Base-by-base conservation (phyloP, 2,888 invertebrate genomes). In the Zele albiditarsus region DNA sequence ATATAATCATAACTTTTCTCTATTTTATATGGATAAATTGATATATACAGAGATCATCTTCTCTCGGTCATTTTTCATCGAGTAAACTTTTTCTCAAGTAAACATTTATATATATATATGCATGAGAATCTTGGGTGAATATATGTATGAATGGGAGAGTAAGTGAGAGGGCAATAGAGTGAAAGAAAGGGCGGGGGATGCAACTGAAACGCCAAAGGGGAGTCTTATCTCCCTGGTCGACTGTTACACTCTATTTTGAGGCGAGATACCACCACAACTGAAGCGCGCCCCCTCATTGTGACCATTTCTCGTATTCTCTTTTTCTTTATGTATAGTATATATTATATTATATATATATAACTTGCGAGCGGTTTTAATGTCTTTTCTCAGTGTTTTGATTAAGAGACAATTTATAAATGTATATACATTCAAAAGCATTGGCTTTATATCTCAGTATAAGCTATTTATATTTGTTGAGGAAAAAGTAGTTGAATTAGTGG, bases 311-410 rank as follows among this genome's bases (percentile, higher is more conserved):
- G 49, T 10, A 20, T 23, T 68, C 31, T 14, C 2, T 20, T 20
- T 68, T 53, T 31, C 31, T 68, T 53, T 57, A 20, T 57, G n/a
- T 67, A 10, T 27, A 66, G n/a, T 66, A 46, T 20, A n/a, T 31
- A 62, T 62, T 63, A 20, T 6, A 27, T n/a, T 68, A 42, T 42
- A 66, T 49, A 46, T 23, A 25, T 49, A 46, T 63, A 38, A 38
- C 38, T 82, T 84, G 83, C 79, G 81, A 80, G 82, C 38, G 83
- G 83, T 85, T 87, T 87, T 87, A 88, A 88, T 87, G 87, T 86
- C 87, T 88, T 85, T 87, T 85, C 86, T 33, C 86, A 82, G 83
- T 82, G 84, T 86, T 88, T 88, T 88, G 89, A 89, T 89, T 89
- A 88, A 88, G 83, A 84, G 82, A 79, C 82, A 80, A 81, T 80